Percentiles rank a stretch among this genome's conserved stretches.
Conservation (phyloP, 64 coral and sea anemone genomes). For the Pocillopora verrucosa region DNA sequence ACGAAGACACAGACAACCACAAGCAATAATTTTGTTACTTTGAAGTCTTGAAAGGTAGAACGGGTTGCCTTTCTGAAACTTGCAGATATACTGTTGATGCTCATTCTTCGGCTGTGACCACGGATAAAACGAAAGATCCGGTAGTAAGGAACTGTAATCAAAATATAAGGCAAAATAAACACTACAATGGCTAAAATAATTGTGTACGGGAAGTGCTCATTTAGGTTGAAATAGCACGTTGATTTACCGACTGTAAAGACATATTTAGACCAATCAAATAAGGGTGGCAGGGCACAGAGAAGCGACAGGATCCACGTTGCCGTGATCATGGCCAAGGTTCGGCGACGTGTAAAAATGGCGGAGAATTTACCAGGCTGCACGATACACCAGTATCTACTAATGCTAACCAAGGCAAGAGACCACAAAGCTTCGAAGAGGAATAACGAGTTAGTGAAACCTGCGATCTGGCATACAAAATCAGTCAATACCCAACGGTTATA, state of each 20-base stretch:
- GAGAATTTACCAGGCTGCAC: conserved; percentile 81
- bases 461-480: conserved; percentile 50
- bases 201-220: conserved; percentile 64
- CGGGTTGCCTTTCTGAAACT: conserved; percentile 44
- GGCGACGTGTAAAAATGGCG: conserved; percentile 62
- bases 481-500: conserved; percentile 45
- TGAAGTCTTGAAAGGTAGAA: conserved; percentile 83
- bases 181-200: conserved; percentile 58
- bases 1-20: conserved; percentile 82
- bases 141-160: conserved; percentile 76
- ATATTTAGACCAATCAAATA: conserved; percentile 67
- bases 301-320: conserved; percentile 68
- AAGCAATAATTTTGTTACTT: conserved; percentile 78
- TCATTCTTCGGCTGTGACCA: conserved; percentile 60
- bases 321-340: conserved; percentile 65
- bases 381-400: conserved; percentile 91
- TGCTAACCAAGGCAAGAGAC: conserved; percentile 82
- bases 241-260: conserved; percentile 54
- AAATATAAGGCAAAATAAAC: conserved; percentile 72
- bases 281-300: conserved; percentile 63
- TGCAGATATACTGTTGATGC: conserved; percentile 42
- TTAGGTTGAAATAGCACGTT: conserved; percentile 62
- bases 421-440: conserved; percentile 85
- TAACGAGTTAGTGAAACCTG: conserved; percentile 75
- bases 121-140: conserved; percentile 88